These are phyloP conservation scores for Nesogale talazaci DNA, from an alignment of 2,113 vertebrate genomes.

Conservation along the genomic window DNA sequence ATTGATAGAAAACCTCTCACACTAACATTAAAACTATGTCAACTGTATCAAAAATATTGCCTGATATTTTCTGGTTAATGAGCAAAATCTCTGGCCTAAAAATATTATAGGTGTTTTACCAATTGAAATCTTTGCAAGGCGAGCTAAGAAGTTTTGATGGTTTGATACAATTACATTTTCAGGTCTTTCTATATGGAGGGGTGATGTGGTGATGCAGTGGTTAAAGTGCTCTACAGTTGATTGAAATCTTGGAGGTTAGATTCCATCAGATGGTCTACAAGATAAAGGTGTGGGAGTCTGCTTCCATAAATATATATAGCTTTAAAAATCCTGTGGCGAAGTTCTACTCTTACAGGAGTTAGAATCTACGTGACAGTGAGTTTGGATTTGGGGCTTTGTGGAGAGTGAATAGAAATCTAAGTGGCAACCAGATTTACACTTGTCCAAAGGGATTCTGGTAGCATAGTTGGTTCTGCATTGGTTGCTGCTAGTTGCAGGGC, in stretches of 20 bases:
- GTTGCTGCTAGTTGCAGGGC: too few relatives aligned
- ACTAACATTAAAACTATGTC: background rate
- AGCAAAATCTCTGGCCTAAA: background rate
- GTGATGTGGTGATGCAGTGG: too few relatives aligned
- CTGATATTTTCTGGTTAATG: background rate
- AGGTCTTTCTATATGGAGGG: background rate
- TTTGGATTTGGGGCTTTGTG: background rate
- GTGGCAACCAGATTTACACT: too few relatives aligned
- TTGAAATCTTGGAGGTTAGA: background rate
- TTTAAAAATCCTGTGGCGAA: background rate
- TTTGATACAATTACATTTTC: constrained; percentile 18
- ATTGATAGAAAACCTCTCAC: too few relatives aligned
- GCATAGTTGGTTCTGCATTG: too few relatives aligned
- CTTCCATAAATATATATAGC: background rate
- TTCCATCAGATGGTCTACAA: background rate
- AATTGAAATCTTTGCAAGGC: background rate
- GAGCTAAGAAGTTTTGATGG: background rate
- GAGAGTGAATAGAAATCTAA: too few relatives aligned
- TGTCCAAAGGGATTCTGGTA: too few relatives aligned
- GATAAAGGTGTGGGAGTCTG: too few relatives aligned
- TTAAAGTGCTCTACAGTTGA: background rate
- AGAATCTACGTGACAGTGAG: background rate
- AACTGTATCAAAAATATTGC: background rate
- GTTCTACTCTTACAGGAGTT: background rate
- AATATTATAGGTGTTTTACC: background rate